Percentiles rank a stretch among this genome's conserved stretches.
Evolutionary conservation across 1,140 invertebrate species (phyloP).

Genomic region (Aradophagus sp.): DNA sequence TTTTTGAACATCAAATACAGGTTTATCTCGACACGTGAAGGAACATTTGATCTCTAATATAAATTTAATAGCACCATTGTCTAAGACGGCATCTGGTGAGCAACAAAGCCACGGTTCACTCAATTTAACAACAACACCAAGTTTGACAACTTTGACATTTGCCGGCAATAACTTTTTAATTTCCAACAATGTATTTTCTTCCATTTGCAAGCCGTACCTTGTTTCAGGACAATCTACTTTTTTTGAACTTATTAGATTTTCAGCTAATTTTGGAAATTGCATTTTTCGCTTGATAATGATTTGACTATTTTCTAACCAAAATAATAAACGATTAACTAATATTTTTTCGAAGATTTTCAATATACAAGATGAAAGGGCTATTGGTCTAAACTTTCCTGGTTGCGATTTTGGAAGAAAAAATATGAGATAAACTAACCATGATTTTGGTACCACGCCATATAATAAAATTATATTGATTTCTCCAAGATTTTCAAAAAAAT

Average conservation of each 20-base stretch:
- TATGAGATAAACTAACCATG: background rate
- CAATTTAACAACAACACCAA: too few species aligned
- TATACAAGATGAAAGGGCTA: background rate
- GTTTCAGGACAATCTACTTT: too few species aligned
- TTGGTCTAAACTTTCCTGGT: constrained; percentile 8
- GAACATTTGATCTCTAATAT: constrained; percentile 1
- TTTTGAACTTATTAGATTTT: too few species aligned
- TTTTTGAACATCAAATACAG: background rate
- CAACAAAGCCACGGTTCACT: too few species aligned
- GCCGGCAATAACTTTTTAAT: too few species aligned
- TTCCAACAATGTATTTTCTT: too few species aligned
- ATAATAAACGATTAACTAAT: background rate
- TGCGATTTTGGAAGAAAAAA: background rate
- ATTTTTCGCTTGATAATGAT: background rate
- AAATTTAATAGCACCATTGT: background rate
- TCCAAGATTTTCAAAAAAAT: background rate
- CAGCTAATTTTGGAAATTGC: too few species aligned
- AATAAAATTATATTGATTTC: background rate
- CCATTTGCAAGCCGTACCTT: too few species aligned
- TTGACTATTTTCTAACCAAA: constrained; percentile 1
- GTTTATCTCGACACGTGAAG: background rate
- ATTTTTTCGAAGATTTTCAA: constrained; percentile 6
- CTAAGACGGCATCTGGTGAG: too few species aligned
- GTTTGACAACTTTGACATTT: too few species aligned
- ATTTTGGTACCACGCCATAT: background rate